Evolutionary conservation across 2,113 vertebrate species (phyloP).

Genomic region (Phainopepla nitens): DNA sequence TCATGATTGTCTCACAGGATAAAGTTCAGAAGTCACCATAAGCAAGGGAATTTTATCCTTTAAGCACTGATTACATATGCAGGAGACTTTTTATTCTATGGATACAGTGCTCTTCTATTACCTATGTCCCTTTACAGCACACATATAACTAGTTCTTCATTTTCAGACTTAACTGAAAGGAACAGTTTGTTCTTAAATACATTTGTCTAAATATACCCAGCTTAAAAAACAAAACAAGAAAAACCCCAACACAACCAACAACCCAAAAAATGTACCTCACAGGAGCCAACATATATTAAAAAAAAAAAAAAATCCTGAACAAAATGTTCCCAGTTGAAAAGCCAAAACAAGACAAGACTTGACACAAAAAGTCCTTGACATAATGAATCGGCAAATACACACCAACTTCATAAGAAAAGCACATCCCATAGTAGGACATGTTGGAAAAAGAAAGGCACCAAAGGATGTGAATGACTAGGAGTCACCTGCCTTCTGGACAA

Average conservation of each 20-base stretch:
- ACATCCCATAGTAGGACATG: background rate
- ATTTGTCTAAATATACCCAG: background rate
- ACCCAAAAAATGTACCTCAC: background rate
- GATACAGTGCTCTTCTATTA: background rate
- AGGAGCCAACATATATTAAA: background rate
- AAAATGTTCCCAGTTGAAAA: background rate
- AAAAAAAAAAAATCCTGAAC: background rate
- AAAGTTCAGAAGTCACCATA: background rate
- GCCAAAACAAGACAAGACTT: slow-evolving; percentile 43
- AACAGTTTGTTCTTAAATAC: background rate
- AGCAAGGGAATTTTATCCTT: background rate
- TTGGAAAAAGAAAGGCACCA: background rate
- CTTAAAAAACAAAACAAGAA: background rate
- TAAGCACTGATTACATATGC: background rate
- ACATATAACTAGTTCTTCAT: background rate
- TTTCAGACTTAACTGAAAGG: background rate
- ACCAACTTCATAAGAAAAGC: background rate
- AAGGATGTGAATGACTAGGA: background rate
- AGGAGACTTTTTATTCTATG: background rate
- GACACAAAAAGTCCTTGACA: background rate
- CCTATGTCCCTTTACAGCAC: background rate
- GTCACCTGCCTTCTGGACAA: background rate
- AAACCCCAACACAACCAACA: background rate
- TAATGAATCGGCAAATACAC: background rate
- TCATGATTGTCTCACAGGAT: background rate